Base-by-base conservation (phyloP, 2,797 vertebrate species). In the Neopelma chrysocephalum region DNA sequence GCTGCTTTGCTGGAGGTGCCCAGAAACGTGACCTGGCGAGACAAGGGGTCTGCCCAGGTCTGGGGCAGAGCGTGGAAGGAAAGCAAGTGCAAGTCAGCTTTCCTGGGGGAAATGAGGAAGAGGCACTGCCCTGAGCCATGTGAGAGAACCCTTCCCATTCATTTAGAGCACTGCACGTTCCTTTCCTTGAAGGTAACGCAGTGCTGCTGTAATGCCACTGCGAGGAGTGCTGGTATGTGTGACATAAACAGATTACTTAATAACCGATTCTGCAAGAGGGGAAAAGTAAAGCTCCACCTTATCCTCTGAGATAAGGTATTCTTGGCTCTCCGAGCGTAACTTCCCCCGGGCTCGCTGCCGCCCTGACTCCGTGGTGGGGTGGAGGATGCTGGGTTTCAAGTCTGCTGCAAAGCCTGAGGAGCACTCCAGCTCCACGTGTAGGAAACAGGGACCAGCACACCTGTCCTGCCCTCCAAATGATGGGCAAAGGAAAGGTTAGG, bases 271-370 rank as follows among this genome's bases (percentile, higher is more conserved):
- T 73, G 95, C 94, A 97, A 97, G 89, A 96, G 97, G 97, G 96
- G 97, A 97, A 97, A 97, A 97, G 92, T 78, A 94, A 97, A 96
- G 96, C 98, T 96, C 97, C 97, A 97, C 98, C 98, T 98, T 97
- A 97, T 98, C 98, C 98, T 97, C 89, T 64, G 80, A 98, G 98
- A 98, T 98, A 98, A 98, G 96, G 91, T 93, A 92, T 92, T 95
- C 92, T 97, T 98, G 97, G 97, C 97, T 97, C 85, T 61, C 36
- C 5, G 2, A 79, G 88, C 17, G 11, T 91, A 77, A 97, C 95
- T 97, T 96, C 95, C 96, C 79, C 29, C 2, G 5, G 86, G 81
- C 89, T 93, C 1, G 27, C 95, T 94, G 93, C 96, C 45, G 10
- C 83, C 86, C 81, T 70, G 82, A 62, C 82, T 89, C 72, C 5